Base-by-base conservation (phyloP, 1,140 invertebrate genomes). In the Monochamus saltuarius region DNA sequence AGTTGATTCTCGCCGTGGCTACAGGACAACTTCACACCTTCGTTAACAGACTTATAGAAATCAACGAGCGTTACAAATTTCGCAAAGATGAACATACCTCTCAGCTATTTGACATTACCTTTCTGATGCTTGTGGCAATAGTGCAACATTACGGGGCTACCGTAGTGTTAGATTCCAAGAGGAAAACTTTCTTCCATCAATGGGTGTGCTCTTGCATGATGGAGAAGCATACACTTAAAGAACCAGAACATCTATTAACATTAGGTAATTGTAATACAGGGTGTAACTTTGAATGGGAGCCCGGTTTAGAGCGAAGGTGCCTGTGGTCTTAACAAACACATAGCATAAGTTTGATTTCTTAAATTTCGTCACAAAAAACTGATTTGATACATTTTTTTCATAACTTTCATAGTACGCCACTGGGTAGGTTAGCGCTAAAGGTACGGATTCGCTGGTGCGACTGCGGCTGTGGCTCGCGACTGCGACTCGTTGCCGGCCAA, bases 131-230 rank as follows among this genome's bases (percentile, higher is more conserved):
- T 0, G 95, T 91, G 64, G 91, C 89, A 38, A 95, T 97, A 71
- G 90, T 94, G 7, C 94, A 97, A 79, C 88, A 89, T 52, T 95
- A 95, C 81, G 94, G 62, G 19, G 87, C 87, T 40, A 88, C 96
- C 65, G 80, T 81, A 43, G 83, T 86, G 3, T 69, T 86, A 14
- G 81, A 85, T n/a, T 13, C 57, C 2, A 67, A 71, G 37, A 66
- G 67, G 10, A 67, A 72, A 14, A 92, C 93, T 1, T 95, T 97
- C 72, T 95, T 97, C 74, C 91, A 94, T 66, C 89, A 92, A 67
- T 98, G 95, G 95, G 88, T 92, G 4, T 83, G 86, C n/a, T 87
- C 92, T 38, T 96, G 92, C 75, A 89, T 97, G 86, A 87, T 92
- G 0, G 92, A 95, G 71, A 85, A 88, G 61, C 89, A 91, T 16